A percentile compares a stretch with the other conserved stretches of the same genome.
These are phyloP conservation scores for Pammene aurita DNA, from an alignment of 2,888 invertebrate genomes.

Conservation along the genomic window DNA sequence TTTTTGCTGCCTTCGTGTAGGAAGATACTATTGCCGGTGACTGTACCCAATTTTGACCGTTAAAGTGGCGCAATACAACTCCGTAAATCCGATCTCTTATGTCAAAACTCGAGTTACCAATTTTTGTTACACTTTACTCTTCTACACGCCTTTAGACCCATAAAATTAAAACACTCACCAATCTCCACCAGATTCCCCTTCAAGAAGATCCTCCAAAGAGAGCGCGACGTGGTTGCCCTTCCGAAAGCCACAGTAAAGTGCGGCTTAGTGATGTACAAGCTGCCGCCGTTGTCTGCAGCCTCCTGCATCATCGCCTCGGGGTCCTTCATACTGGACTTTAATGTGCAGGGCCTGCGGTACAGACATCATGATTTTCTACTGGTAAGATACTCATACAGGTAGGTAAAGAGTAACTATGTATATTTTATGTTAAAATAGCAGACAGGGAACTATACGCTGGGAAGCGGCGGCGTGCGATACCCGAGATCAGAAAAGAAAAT, in stretches of 20 bases:
- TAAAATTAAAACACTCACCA: neutral
- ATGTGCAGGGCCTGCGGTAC: constrained; percentile 75
- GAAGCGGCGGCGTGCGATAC: too few relatives aligned
- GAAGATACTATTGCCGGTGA: too few relatives aligned
- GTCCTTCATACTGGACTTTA: constrained; percentile 77
- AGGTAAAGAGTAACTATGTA: too few relatives aligned
- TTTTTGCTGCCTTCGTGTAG: too few relatives aligned
- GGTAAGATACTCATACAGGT: constrained; percentile 51
- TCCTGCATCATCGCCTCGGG: constrained; percentile 76
- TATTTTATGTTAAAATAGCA: too few relatives aligned
- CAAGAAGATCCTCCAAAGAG: constrained; percentile 68
- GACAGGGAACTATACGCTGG: too few relatives aligned
- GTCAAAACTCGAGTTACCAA: too few relatives aligned
- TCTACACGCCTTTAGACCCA: neutral
- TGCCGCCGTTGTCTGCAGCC: constrained; percentile 73
- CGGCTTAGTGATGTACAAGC: constrained; percentile 74
- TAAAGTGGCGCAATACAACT: too few relatives aligned
- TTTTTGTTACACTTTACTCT: too few relatives aligned
- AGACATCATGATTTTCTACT: constrained; percentile 72
- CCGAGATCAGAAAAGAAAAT: too few relatives aligned
- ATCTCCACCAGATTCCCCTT: constrained; percentile 69
- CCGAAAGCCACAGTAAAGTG: constrained; percentile 79
- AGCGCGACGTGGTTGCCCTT: constrained; percentile 64
- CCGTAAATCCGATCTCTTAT: too few relatives aligned
- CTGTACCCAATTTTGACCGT: too few relatives aligned